These are phyloP conservation scores for Liolophura sinensis DNA, from an alignment of 1,140 invertebrate genomes.

Conservation along the genomic window DNA sequence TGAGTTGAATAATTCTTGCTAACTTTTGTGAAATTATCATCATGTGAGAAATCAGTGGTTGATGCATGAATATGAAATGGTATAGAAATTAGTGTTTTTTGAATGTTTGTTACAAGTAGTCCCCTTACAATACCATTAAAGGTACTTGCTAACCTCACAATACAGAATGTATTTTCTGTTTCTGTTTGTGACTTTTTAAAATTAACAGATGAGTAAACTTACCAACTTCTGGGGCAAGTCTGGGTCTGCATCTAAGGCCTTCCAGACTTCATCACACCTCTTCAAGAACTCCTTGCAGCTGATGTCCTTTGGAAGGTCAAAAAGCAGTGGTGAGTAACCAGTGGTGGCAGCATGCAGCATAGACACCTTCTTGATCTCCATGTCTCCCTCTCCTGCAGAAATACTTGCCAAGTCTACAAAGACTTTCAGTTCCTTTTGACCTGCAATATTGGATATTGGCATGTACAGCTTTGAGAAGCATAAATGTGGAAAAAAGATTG, in stretches of 20 bases:
- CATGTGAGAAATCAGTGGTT: no score
- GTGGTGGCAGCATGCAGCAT: conserved; percentile 46
- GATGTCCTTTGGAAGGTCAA: conserved; percentile 27
- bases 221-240: conserved; percentile 44
- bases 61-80: no score
- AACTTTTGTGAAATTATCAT: no score
- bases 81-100: no score
- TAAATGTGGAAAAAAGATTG: neutral
- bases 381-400: conserved; percentile 46
- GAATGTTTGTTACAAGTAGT: no score
- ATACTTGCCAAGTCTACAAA: conserved; percentile 53
- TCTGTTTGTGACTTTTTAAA: neutral
- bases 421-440: conserved; percentile 49
- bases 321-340: conserved; percentile 52
- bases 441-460: conserved; percentile 3
- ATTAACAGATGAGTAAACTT: conserved; percentile 5
- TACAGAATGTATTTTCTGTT: neutral
- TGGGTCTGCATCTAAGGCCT: conserved; percentile 33
- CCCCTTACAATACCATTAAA: no score
- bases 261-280: conserved; percentile 42
- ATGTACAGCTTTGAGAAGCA: neutral
- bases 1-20: no score
- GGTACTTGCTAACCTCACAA: neutral
- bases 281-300: conserved; percentile 34
- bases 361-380: conserved; percentile 37